These are phyloP conservation scores for Zele albiditarsus DNA, from an alignment of 2,888 invertebrate genomes.

Conservation along the genomic window DNA sequence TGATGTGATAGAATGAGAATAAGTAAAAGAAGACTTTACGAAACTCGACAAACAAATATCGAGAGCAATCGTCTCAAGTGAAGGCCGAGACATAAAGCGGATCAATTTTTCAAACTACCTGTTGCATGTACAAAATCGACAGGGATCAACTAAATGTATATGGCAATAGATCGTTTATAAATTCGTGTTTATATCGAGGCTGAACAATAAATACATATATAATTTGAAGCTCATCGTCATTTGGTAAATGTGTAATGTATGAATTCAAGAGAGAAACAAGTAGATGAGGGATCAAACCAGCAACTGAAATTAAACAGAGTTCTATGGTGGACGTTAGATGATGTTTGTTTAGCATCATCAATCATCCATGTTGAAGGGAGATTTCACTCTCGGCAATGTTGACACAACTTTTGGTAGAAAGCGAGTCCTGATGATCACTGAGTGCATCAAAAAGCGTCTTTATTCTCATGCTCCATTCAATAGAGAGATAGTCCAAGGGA, in stretches of 20 bases:
- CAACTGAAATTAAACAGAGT: not conserved
- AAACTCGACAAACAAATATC: conserved; percentile 29
- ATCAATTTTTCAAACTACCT: conserved; percentile 45
- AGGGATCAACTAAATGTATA: conserved; percentile 33
- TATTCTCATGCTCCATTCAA: not conserved
- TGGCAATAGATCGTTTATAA: conserved; percentile 25
- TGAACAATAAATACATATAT: not conserved
- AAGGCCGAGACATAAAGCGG: conserved; percentile 26
- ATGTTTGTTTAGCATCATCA: conserved; percentile 39
- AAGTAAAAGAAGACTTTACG: not conserved
- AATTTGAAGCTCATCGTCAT: not conserved
- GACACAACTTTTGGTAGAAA: conserved; percentile 26
- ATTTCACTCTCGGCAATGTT: conserved; percentile 21
- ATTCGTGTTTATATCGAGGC: conserved; percentile 2
- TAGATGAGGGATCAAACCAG: not conserved
- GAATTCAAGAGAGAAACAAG: not conserved
- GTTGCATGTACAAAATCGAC: conserved; percentile 42
- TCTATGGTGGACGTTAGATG: conserved; percentile 25
- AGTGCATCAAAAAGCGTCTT: conserved; percentile 1
- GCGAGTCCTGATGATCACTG: conserved; percentile 8
- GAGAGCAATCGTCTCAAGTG: conserved; percentile 31
- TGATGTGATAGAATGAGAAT: not conserved
- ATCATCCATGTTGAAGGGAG: conserved; percentile 38
- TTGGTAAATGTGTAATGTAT: not conserved
- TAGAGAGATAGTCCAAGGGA: not conserved